Conservation (phyloP, 2,113 vertebrate genomes). For the Pseudopipra pipra region DNA sequence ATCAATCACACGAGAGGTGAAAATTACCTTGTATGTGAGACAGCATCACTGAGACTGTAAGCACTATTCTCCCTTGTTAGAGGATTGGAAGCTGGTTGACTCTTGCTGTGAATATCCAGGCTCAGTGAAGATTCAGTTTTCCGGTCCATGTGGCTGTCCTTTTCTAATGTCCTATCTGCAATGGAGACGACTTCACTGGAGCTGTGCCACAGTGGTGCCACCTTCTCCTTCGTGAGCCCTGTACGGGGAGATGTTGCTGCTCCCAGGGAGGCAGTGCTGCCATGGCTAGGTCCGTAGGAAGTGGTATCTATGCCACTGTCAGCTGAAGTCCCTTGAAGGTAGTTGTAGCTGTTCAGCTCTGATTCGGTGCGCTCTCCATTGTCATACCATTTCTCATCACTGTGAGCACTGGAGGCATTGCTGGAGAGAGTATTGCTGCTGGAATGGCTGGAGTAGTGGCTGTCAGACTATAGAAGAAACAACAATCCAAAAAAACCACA, state of each 20-base stretch:
- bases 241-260: constrained; percentile 76
- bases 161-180: constrained; percentile 83
- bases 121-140: constrained; percentile 81
- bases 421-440: constrained; percentile 96
- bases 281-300: constrained; percentile 87
- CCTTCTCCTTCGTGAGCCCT: constrained; percentile 80
- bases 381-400: constrained; percentile 96
- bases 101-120: constrained; percentile 80
- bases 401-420: constrained; percentile 91
- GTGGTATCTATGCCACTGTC: constrained; percentile 94
- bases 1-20: background rate
- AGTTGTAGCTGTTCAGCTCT: constrained; percentile 88
- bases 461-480: constrained; percentile 79
- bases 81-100: constrained; percentile 78
- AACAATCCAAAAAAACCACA: background rate
- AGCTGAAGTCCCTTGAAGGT: constrained; percentile 87
- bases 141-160: constrained; percentile 76
- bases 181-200: constrained; percentile 86
- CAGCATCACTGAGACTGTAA: constrained; percentile 86
- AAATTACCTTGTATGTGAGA: constrained; percentile 87
- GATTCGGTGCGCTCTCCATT: constrained; percentile 82
- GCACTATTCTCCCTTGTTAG: constrained; percentile 89
- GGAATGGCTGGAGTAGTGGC: constrained; percentile 94
- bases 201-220: constrained; percentile 86
- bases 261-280: constrained; percentile 85